phyloP scores from a whole-genome alignment of 2,888 invertebrate species.

The Bellardia pandia region DNA sequence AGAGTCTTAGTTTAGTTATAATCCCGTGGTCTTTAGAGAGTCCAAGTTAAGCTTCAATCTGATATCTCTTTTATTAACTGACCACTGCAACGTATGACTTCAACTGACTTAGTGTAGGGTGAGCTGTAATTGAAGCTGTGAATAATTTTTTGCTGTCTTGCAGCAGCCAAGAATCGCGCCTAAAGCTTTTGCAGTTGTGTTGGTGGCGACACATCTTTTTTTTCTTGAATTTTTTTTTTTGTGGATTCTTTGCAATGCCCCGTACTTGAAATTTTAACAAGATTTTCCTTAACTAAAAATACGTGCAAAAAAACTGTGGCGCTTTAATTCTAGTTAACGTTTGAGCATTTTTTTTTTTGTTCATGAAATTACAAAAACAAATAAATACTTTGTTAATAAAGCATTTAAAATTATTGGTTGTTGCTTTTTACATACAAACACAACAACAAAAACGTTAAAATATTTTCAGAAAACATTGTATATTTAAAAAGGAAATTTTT shows the following conservation, averaged over 20 bases:
- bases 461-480: slow-evolving; percentile 10
- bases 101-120: slow-evolving; percentile 46
- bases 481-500: background rate
- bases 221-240: slow-evolving; percentile 39
- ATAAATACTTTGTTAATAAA: slow-evolving; percentile 63
- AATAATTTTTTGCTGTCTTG: slow-evolving; percentile 47
- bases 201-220: slow-evolving; percentile 70
- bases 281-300: slow-evolving; percentile 38
- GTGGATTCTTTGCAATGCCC: slow-evolving; percentile 46
- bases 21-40: no score
- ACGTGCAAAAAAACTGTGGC: slow-evolving; percentile 24
- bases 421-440: slow-evolving; percentile 29
- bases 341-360: slow-evolving; percentile 27
- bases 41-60: background rate
- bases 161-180: slow-evolving; percentile 67
- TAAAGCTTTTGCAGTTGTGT: slow-evolving; percentile 65
- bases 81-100: background rate
- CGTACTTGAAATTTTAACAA: slow-evolving; percentile 59
- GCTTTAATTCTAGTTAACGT: slow-evolving; percentile 44
- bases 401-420: slow-evolving; percentile 62
- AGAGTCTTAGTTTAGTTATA: no score
- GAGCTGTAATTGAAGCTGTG: slow-evolving; percentile 69
- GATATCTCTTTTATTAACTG: background rate
- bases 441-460: background rate
- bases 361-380: slow-evolving; percentile 51